phyloP scores from a whole-genome alignment of 2,113 vertebrate species.

The Lathamus discolor region DNA sequence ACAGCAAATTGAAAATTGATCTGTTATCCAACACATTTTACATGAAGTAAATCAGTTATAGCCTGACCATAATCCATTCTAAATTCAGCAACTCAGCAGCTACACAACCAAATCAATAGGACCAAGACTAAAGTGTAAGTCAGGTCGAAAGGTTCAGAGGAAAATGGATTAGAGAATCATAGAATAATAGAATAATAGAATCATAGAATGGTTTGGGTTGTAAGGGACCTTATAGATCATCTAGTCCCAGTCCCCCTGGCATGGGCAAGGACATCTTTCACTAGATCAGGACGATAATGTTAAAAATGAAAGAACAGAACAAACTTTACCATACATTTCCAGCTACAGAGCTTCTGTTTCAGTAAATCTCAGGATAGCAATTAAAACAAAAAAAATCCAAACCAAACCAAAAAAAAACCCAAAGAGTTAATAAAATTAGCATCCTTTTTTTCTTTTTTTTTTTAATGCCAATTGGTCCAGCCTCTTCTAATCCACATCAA shows the following conservation, averaged over 20 bases:
- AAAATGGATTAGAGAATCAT: not conserved
- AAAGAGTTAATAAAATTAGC: not conserved
- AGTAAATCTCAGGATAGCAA: not conserved
- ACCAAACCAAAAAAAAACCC: not conserved
- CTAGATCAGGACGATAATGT: not conserved
- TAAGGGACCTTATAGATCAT: not conserved
- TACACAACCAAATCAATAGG: constrained; percentile 18
- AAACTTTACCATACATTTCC: not conserved
- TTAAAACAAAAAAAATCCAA: not conserved
- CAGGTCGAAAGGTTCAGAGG: not conserved
- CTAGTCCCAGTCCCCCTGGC: not conserved
- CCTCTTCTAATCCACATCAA: not conserved
- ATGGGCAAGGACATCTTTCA: not conserved
- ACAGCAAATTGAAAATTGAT: not conserved
- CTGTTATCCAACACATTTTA: constrained; percentile 6
- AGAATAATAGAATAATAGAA: not conserved
- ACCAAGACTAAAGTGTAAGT: constrained; percentile 35
- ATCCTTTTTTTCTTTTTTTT: not conserved
- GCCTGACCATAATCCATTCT: constrained; percentile 26
- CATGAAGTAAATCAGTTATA: constrained; percentile 11
- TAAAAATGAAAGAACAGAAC: not conserved
- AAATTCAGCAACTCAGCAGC: not conserved
- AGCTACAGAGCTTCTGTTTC: not conserved
- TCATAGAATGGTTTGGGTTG: not conserved
- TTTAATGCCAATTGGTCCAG: not conserved